Evolutionary conservation across 2,113 vertebrate genomes (phyloP), one percentile per base, ranked within the genome.

Genomic region (Smithornis capensis): DNA sequence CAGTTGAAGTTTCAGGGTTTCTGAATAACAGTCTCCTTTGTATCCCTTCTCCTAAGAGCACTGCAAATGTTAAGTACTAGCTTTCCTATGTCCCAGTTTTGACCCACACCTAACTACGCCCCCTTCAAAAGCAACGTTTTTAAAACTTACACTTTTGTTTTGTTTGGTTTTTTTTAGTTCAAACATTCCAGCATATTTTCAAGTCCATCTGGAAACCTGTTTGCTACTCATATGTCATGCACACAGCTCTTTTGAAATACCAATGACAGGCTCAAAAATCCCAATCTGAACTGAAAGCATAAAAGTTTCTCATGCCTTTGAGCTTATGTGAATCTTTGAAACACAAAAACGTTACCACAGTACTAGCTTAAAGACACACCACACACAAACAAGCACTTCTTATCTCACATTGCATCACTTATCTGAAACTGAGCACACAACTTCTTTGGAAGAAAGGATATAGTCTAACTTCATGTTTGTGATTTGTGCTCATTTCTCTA

Each of bases 401-500:
- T 22, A 60, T 33, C 55, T 81, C 82, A 49, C 42, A 42, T 35
- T 79, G 67, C 69, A 19, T 25, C 56, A 35, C 52, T 76, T 40
- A 57, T 40, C 19, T 35, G n/a, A 81, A 90, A 92, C 28, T 12
- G 17, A 93, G 60, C 79, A 52, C 27, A 5, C 3, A 35, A 45
- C n/a, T 70, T 57, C 60, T 94, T 37, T 18, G 28, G 63, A 92
- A 89, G 64, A 3, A 2, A 89, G 16, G 42, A 75, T 60, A 73
- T n/a, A 60, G 82, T 78, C 82, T 78, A 94, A 91, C 56, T 79
- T 68, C 24, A 25, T 16, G 0, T 67, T 73, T 79, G 67, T 47
- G 37, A 88, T 89, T 82, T 82, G n/a, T 82, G 91, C 23, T 91
- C 49, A 40, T 93, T 83, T 94, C 75, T 71, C 77, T 59, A 80